phyloP scores from a whole-genome alignment of 2,888 invertebrate genomes.

The Nephrotoma flavescens region DNA sequence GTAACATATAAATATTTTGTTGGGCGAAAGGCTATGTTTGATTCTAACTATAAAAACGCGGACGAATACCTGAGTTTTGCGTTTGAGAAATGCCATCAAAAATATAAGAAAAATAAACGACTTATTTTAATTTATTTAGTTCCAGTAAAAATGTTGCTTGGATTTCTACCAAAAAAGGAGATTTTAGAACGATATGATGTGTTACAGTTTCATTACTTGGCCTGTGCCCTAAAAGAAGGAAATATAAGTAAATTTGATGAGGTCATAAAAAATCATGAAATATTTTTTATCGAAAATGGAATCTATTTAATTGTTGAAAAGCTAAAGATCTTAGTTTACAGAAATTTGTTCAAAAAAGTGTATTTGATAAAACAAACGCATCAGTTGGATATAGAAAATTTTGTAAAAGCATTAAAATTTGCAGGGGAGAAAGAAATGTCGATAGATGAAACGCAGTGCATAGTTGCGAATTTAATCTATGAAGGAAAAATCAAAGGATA shows the following conservation, averaged over 20 bases:
- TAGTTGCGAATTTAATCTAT: constrained; percentile 89
- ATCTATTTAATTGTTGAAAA: constrained; percentile 96
- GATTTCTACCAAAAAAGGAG: constrained; percentile 76
- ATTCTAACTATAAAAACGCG: constrained; percentile 87
- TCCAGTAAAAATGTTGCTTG: constrained; percentile 93
- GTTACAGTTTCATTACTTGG: constrained; percentile 78
- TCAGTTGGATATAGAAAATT: constrained; percentile 75
- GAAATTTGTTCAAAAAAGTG: constrained; percentile 91
- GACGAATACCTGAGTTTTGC: constrained; percentile 87
- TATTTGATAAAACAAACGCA: constrained; percentile 62
- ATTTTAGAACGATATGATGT: constrained; percentile 82
- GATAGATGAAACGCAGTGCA: constrained; percentile 89
- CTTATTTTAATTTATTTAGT: constrained; percentile 88
- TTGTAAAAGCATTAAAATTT: constrained; percentile 67
- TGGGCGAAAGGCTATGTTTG: constrained; percentile 96
- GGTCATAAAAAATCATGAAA: constrained; percentile 72
- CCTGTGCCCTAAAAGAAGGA: constrained; percentile 78
- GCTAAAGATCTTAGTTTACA: constrained; percentile 83
- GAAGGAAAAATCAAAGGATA: constrained; percentile 98
- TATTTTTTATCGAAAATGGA: constrained; percentile 91
- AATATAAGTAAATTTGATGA: constrained; percentile 70
- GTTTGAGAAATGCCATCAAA: constrained; percentile 75
- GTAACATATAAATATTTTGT: constrained; percentile 96
- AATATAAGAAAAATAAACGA: constrained; percentile 70
- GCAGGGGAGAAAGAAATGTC: constrained; percentile 76